phyloP scores from a whole-genome alignment of 2,888 invertebrate genomes.

The Lamproptera curius region DNA sequence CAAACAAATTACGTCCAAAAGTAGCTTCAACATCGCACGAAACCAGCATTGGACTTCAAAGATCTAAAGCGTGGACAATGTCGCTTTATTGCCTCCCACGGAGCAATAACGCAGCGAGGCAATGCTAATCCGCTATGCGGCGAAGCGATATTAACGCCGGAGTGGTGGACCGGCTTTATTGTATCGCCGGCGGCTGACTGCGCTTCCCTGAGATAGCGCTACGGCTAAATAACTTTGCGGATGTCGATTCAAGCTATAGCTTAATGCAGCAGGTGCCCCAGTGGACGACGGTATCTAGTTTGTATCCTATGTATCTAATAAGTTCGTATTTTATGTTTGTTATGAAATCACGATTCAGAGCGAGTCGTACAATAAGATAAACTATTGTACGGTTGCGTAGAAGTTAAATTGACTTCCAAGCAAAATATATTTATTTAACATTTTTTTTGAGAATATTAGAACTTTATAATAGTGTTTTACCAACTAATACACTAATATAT shows the following conservation, averaged over 20 bases:
- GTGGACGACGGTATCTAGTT: too few relatives aligned
- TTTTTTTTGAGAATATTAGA: too few relatives aligned
- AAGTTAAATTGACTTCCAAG: too few relatives aligned
- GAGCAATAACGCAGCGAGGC: slow-evolving; percentile 44
- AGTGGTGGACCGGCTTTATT: slow-evolving; percentile 17
- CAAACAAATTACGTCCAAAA: neutral
- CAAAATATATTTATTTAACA: too few relatives aligned
- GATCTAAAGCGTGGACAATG: slow-evolving; percentile 26
- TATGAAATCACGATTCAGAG: too few relatives aligned
- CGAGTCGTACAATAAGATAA: too few relatives aligned
- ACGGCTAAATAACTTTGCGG: slow-evolving; percentile 9
- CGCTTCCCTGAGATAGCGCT: slow-evolving; percentile 6
- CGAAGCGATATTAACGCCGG: slow-evolving; percentile 41
- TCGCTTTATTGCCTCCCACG: slow-evolving; percentile 28
- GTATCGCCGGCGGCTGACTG: slow-evolving; percentile 16
- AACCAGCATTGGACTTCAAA: slow-evolving; percentile 3
- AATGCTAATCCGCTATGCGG: slow-evolving; percentile 41
- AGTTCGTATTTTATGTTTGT: too few relatives aligned
- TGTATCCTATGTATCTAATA: too few relatives aligned
- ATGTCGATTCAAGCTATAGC: neutral
- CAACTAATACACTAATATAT: too few relatives aligned
- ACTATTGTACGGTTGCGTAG: too few relatives aligned
- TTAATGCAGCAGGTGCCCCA: neutral
- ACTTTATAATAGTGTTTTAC: too few relatives aligned
- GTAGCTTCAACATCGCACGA: neutral